phyloP scores from a whole-genome alignment of 2,113 vertebrate species.

The Drymodes brunneopygia region DNA sequence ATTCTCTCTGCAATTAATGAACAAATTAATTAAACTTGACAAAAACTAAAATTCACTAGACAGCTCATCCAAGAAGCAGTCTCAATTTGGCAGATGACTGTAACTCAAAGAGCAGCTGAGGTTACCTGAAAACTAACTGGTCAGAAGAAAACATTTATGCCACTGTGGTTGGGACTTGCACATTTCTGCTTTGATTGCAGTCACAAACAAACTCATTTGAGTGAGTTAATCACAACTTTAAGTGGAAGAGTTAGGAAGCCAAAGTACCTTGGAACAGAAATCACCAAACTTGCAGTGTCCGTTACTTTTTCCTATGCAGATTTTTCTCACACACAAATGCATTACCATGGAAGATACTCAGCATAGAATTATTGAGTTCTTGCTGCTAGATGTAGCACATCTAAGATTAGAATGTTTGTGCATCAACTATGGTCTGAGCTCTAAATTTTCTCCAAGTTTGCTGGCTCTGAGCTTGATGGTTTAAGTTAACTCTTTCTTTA shows the following conservation, averaged over 20 bases:
- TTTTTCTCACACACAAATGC: slow-evolving; percentile 2
- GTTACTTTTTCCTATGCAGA: background rate
- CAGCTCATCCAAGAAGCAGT: background rate
- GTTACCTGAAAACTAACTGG: background rate
- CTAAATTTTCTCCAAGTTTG: background rate
- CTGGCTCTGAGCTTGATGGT: background rate
- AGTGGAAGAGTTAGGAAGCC: background rate
- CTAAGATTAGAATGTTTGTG: background rate
- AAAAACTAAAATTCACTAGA: background rate
- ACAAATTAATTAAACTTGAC: slow-evolving; percentile 24
- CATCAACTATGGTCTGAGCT: background rate
- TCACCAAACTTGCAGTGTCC: background rate
- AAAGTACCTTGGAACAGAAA: background rate
- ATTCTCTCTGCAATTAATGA: slow-evolving; percentile 10
- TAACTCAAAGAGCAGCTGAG: background rate
- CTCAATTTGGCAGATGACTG: background rate
- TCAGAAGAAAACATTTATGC: background rate
- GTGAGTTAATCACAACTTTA: background rate
- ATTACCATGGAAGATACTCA: background rate
- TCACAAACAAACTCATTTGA: background rate
- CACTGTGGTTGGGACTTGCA: background rate
- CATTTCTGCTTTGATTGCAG: background rate
- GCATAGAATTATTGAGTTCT: background rate
- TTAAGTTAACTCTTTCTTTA: background rate
- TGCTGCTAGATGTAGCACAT: background rate